These are phyloP conservation scores for Callyntrura guangdongensis DNA, from an alignment of 2,888 invertebrate genomes.

Conservation along the genomic window DNA sequence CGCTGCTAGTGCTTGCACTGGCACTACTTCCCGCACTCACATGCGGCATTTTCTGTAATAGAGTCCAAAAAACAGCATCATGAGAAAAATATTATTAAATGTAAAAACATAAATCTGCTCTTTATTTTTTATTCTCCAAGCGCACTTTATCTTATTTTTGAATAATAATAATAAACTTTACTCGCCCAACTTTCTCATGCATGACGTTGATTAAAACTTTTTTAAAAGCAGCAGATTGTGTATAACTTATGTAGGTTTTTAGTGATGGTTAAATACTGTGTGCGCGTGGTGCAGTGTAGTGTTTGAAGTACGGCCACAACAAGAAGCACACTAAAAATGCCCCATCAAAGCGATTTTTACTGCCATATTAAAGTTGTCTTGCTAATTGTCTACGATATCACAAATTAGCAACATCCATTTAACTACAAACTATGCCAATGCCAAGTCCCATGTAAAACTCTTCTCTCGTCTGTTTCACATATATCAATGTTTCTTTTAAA, in stretches of 20 bases:
- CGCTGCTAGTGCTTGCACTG: constrained; percentile 80
- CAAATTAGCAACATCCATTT: constrained; percentile 81
- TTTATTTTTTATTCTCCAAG: constrained; percentile 72
- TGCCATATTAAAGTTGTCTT: constrained; percentile 76
- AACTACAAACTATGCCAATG: constrained; percentile 79
- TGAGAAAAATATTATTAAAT: constrained; percentile 69
- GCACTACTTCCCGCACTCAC: constrained; percentile 81
- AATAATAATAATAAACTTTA: constrained; percentile 49
- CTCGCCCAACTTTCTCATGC: constrained; percentile 78
- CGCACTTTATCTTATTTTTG: constrained; percentile 74
- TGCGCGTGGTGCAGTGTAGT: constrained; percentile 32
- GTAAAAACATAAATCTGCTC: constrained; percentile 80
- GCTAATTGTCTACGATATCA: constrained; percentile 80
- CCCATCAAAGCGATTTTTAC: constrained; percentile 73
- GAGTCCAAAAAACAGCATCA: constrained; percentile 60
- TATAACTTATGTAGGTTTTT: constrained; percentile 21
- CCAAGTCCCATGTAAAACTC: constrained; percentile 72
- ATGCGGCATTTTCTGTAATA: constrained; percentile 79
- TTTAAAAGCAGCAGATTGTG: background rate
- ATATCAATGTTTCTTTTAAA: constrained; percentile 58
- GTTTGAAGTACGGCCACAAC: constrained; percentile 24
- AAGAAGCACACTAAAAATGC: constrained; percentile 29
- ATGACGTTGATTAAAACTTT: constrained; percentile 66
- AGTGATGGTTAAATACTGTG: background rate
- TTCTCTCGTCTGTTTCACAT: constrained; percentile 58